phyloP scores from a whole-genome alignment of 2,113 vertebrate genomes.

The Terrapene triunguis region DNA sequence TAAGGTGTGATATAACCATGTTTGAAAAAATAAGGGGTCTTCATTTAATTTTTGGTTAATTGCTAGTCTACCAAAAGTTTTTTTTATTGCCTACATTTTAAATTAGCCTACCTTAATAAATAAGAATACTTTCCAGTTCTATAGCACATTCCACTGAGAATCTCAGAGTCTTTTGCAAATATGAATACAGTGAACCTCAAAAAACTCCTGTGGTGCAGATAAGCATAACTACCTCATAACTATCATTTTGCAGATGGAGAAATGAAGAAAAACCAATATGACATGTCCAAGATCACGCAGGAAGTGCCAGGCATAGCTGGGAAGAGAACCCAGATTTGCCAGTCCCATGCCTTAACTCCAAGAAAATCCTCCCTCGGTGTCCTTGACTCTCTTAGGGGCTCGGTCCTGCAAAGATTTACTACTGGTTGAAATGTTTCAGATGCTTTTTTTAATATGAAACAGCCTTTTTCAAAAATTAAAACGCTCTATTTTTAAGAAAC shows the following conservation, averaged over 20 bases:
- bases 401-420: not conserved
- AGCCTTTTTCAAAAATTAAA: not conserved
- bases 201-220: not conserved
- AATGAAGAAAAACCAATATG: not conserved
- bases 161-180: not conserved
- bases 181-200: not conserved
- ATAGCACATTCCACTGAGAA: not conserved
- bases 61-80: not conserved
- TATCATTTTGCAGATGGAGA: not conserved
- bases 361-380: not conserved
- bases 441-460: not conserved
- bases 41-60: not conserved
- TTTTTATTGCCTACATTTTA: not conserved
- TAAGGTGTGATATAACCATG: accelerated
- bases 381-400: not conserved
- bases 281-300: not conserved
- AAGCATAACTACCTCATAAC: not conserved
- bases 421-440: not conserved
- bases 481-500: not conserved
- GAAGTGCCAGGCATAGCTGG: not conserved
- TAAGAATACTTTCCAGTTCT: not conserved
- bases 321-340: not conserved
- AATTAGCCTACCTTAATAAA: not conserved
- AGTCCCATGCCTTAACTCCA: not conserved
- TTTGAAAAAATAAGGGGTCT: not conserved